Base-by-base conservation (phyloP, 2,113 vertebrate genomes). In the Halichoerus grypus region DNA sequence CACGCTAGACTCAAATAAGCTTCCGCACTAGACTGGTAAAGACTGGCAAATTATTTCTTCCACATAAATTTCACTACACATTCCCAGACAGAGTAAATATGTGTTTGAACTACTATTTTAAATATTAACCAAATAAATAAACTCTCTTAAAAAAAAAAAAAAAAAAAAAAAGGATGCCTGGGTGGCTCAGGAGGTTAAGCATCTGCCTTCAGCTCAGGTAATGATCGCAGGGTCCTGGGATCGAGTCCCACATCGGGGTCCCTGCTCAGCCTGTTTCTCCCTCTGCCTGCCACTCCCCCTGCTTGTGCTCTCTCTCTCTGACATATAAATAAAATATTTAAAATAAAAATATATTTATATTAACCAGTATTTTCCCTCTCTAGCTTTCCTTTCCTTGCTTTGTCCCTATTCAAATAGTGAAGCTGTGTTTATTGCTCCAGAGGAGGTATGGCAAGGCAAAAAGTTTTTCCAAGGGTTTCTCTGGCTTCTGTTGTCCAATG, bases 21-120 rank as follows among this genome's bases (percentile, higher is more conserved):
- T 61, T 61, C 59, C 24, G 46, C 18, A 24, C 16, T 55, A 86
- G 49, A 92, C 3, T 81, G 63, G 53, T 61, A 96, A 96, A 89
- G 11, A 87, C 2, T 80, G 33, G 55, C 31, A 77, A 90, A 79
- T 49, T 57, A 92, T 95, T 90, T 87, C 59, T 90, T 61, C 36
- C 74, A 90, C 0, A 36, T 63, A 94, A 89, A 31, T 83, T 81
- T 59, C 77, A 85, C 65, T 51, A 46, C 59, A 67, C 28, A 51
- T 83, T 88, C 36, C 46, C 94, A 92, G 65, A 61, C 15, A 88
- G 46, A 87, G 39, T 87, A 87, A 71, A 92, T 90, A 26, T 69
- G 53, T 90, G 61, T 86, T 94, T 90, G 39, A 93, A 90, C 39
- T 67, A 59, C n/a, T 36, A 8, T 87, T 79, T 85, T 55, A 4